Conservation (phyloP, 2,113 vertebrate species). For the Clupea harengus region DNA sequence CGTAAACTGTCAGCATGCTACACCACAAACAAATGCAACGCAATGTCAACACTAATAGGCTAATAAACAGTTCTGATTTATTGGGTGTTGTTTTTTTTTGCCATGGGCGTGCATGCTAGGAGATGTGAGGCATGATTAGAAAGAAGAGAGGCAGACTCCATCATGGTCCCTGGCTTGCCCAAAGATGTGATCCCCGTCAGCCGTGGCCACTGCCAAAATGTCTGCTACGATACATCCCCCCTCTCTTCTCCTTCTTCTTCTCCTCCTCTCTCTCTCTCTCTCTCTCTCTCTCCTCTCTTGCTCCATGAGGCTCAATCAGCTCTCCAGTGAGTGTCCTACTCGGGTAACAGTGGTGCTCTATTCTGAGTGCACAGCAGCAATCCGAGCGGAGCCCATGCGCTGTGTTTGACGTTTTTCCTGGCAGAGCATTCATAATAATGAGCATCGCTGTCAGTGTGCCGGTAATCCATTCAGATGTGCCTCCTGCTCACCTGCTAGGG, state of each 20-base stretch:
- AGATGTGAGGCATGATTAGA: not conserved
- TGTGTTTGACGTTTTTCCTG: not conserved
- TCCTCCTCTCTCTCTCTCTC: not conserved
- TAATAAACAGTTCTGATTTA: slow-evolving; percentile 45
- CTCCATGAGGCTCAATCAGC: not conserved
- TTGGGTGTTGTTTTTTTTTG: not conserved
- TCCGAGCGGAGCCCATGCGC: not conserved
- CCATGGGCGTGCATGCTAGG: slow-evolving; percentile 1
- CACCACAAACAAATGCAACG: slow-evolving; percentile 46
- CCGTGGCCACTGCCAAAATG: not conserved
- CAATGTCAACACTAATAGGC: slow-evolving; percentile 52
- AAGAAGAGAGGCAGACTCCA: not conserved
- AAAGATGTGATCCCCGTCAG: not conserved
- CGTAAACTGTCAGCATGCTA: slow-evolving; percentile 31
- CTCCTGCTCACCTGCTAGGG: not conserved
- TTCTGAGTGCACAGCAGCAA: not conserved
- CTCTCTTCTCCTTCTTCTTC: not conserved
- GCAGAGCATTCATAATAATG: slow-evolving; percentile 18
- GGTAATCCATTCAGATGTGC: slow-evolving; percentile 10
- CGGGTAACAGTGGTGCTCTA: not conserved
- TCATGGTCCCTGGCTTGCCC: not conserved
- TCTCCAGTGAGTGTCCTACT: not conserved
- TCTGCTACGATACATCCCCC: not conserved
- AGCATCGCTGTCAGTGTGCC: slow-evolving; percentile 6
- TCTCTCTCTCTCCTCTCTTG: not conserved